Base-by-base conservation (phyloP, 2,797 vertebrate genomes). In the Chromis chromis region DNA sequence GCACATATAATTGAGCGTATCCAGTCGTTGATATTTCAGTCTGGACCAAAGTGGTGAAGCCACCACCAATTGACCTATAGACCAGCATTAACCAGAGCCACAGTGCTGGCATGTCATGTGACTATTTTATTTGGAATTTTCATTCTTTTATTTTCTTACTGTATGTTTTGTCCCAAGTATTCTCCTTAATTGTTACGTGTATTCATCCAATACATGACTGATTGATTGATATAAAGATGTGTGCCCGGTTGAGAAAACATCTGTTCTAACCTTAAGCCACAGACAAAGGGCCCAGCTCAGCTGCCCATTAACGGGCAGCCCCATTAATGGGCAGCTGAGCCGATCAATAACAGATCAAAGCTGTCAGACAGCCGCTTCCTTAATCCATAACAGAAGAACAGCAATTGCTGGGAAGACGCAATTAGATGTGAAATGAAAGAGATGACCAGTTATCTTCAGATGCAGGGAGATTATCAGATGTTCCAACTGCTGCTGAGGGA, bases 341-440 rank as follows among this genome's bases (percentile, higher is more conserved):
- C 62, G 52, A 94, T 94, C 93, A 74, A 93, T 94, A 92, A 62
- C 84, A 91, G 91, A 93, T 94, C 91, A 93, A 92, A 92, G 88
- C 84, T 89, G 89, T 87, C 91, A 84, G 83, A 62, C 76, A 88
- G 62, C 66, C 9, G 58, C 67, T 86, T 87, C 84, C 74, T 67
- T 73, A 72, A 89, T 92, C 88, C 65, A 92, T 91, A 88, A 89
- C 55, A 76, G 82, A 65, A 62, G 64, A 75, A 72, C 63, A 59
- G 58, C 70, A 65, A 65, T 78, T 80, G 76, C 42, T 48, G 57
- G 65, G 73, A 88, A 81, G 69, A 74, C 6, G 46, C 69, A 70
- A 71, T 70, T 78, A 89, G 78, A 89, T 78, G 79, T 78, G 76
- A 84, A 90, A 90, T 78, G 65, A 83, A 86, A 84, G 80, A 81